Percentiles rank a stretch among this genome's conserved stretches.
phyloP scores from a whole-genome alignment of 2,888 invertebrate genomes.

The Eucera pruinosa region DNA sequence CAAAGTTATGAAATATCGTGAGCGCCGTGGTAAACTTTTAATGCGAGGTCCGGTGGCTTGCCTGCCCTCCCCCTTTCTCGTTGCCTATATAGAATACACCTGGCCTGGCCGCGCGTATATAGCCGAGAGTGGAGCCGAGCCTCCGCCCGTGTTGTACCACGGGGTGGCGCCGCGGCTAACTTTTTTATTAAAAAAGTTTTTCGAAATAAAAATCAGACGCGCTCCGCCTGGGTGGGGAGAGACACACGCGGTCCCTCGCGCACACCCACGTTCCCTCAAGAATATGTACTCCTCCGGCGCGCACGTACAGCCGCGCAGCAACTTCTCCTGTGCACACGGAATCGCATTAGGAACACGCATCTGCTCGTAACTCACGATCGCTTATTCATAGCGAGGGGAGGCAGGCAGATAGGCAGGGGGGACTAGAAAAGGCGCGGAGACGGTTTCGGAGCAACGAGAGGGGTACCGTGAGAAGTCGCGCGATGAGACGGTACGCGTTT shows the following conservation, averaged over 20 bases:
- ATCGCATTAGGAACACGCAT: constrained; percentile 24
- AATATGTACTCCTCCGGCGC: constrained; percentile 22
- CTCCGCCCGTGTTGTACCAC: constrained; percentile 34
- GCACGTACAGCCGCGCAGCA: constrained; percentile 34
- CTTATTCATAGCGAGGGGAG: constrained; percentile 7
- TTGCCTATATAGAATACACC: constrained; percentile 68
- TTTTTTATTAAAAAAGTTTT: constrained; percentile 84
- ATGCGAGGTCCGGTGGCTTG: constrained; percentile 78
- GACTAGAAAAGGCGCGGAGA: not conserved
- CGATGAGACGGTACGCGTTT: too few relatives aligned
- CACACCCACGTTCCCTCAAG: constrained; percentile 27
- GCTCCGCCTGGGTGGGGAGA: constrained; percentile 52
- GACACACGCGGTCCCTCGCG: constrained; percentile 42
- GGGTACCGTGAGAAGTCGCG: too few relatives aligned
- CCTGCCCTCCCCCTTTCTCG: constrained; percentile 40
- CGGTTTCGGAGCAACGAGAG: too few relatives aligned
- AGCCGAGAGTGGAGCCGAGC: constrained; percentile 62
- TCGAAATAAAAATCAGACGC: constrained; percentile 79
- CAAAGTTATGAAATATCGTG: constrained; percentile 84
- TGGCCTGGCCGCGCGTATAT: too few relatives aligned
- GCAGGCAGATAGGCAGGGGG: too few relatives aligned
- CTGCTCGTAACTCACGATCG: constrained; percentile 20
- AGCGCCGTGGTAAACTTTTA: constrained; percentile 83
- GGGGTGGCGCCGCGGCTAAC: constrained; percentile 72
- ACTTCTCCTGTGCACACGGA: constrained; percentile 17